Evolutionary conservation across 2,797 vertebrate genomes (phyloP).

Genomic region (Pyrrhura leucotis): DNA sequence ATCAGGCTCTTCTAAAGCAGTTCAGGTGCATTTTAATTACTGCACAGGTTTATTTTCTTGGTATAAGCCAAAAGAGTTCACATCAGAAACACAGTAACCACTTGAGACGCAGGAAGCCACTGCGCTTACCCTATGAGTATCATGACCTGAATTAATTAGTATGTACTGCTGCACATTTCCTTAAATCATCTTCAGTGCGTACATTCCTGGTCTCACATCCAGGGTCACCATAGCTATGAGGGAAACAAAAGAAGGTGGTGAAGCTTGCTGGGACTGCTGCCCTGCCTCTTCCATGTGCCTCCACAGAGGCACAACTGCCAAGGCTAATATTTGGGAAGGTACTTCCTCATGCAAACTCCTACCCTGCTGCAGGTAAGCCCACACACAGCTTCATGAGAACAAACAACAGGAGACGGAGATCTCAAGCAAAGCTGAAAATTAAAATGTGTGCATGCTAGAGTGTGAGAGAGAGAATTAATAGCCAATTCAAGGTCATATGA

Average conservation of each 20-base stretch:
- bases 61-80: not conserved
- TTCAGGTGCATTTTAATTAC: slow-evolving; percentile 46
- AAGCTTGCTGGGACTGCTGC: not conserved
- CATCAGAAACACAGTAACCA: not conserved
- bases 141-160: slow-evolving; percentile 16
- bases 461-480: not conserved
- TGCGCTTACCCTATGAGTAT: not conserved
- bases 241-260: not conserved
- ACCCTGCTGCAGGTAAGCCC: not conserved
- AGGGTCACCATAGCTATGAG: slow-evolving; percentile 29
- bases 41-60: not conserved
- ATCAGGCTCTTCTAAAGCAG: slow-evolving; percentile 11
- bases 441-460: not conserved
- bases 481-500: not conserved
- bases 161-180: not conserved
- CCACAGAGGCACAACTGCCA: not conserved
- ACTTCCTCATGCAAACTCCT: not conserved
- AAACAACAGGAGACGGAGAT: not conserved
- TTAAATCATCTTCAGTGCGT: slow-evolving; percentile 25
- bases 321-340: not conserved
- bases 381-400: not conserved
- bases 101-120: slow-evolving; percentile 37
- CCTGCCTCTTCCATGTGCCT: not conserved
- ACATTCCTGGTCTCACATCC: slow-evolving; percentile 16
- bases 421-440: not conserved